Conservation (phyloP, 2,888 invertebrate genomes). For the Tiliacea citrago region DNA sequence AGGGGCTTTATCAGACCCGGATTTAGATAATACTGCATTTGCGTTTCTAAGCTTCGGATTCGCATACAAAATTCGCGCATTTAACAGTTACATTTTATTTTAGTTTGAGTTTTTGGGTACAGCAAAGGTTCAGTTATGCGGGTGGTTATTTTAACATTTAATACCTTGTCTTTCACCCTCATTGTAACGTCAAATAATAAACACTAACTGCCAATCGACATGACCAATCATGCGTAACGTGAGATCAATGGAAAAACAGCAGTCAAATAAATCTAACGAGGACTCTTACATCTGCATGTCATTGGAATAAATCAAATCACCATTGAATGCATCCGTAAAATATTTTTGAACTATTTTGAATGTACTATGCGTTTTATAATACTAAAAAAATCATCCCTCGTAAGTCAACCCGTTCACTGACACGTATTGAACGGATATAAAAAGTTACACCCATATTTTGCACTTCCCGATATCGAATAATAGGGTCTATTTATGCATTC, state of each 20-base stretch:
- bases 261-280: slow-evolving; percentile 90
- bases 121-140: slow-evolving; percentile 48
- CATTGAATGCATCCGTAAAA: slow-evolving; percentile 89
- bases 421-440: slow-evolving; percentile 87
- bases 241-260: slow-evolving; percentile 87
- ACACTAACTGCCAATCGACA: slow-evolving; percentile 89
- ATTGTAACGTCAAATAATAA: slow-evolving; percentile 76
- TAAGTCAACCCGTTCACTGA: slow-evolving; percentile 89
- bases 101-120: slow-evolving; percentile 5
- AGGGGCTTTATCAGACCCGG: slow-evolving; percentile 83
- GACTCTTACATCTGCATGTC: slow-evolving; percentile 89
- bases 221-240: slow-evolving; percentile 88
- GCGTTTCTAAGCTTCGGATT: slow-evolving; percentile 70
- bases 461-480: slow-evolving; percentile 90
- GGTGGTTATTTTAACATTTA: slow-evolving; percentile 47
- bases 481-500: slow-evolving; percentile 91
- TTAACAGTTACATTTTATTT: slow-evolving; percentile 61
- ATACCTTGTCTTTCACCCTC: slow-evolving; percentile 55
- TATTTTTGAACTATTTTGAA: slow-evolving; percentile 90
- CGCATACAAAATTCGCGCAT: slow-evolving; percentile 62
- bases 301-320: slow-evolving; percentile 90
- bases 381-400: slow-evolving; percentile 83
- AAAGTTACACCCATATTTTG: slow-evolving; percentile 91
- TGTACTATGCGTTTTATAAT: slow-evolving; percentile 78
- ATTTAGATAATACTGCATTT: slow-evolving; percentile 80